Conservation (phyloP, 1,140 invertebrate species). For the Lasaia peninsularis region DNA sequence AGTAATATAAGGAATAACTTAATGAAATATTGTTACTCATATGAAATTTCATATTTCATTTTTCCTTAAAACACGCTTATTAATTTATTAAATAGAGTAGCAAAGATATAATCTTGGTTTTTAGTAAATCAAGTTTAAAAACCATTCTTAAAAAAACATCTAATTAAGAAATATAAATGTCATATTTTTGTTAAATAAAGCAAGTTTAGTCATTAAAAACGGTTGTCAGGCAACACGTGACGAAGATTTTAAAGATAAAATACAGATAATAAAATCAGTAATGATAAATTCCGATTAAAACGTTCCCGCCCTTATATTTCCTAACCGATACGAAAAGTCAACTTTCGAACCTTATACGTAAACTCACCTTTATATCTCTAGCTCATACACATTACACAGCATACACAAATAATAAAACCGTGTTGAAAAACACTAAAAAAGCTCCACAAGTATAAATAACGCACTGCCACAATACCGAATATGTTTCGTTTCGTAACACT, state of each 20-base stretch:
- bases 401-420: slow-evolving; percentile 31
- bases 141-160: no score
- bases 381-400: slow-evolving; percentile 51
- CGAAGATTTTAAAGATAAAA: neutral
- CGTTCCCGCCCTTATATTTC: slow-evolving; percentile 28
- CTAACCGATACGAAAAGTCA: slow-evolving; percentile 32
- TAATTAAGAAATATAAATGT: no score
- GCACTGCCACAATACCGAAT: slow-evolving; percentile 53
- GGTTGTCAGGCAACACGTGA: neutral
- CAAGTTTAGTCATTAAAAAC: neutral
- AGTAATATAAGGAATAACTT: no score
- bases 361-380: slow-evolving; percentile 53
- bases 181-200: neutral
- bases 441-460: slow-evolving; percentile 42
- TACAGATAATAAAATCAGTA: neutral
- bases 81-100: no score
- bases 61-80: no score
- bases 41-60: no score
- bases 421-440: slow-evolving; percentile 36
- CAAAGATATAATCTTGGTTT: no score
- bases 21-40: no score
- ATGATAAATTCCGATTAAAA: slow-evolving; percentile 5
- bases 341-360: slow-evolving; percentile 43
- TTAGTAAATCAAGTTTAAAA: no score
- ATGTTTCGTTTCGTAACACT: slow-evolving; percentile 50